Evolutionary conservation across 2,888 invertebrate genomes (phyloP), one percentile per base, ranked within the genome.

Genomic region (Hydrotaea diabolus): DNA sequence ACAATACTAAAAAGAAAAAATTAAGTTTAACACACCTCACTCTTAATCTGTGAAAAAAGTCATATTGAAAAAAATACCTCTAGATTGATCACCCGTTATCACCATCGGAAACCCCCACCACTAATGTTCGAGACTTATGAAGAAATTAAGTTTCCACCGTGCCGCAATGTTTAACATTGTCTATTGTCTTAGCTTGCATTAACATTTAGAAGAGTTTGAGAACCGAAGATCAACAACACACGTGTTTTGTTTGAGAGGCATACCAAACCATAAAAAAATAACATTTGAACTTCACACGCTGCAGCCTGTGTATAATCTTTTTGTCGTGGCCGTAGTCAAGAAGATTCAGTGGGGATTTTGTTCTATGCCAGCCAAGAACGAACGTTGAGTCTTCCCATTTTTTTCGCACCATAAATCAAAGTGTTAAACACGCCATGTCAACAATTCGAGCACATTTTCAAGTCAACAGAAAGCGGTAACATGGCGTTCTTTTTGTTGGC

Each of bases 351-450:
- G 31, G 26, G 31, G 62, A n/a, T 4, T 59, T 59, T 59, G 26
- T 59, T 59, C 26, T 26, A 36, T 19, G 43, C 43, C 17, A 43
- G n/a, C n/a, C n/a, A n/a, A n/a, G n/a, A n/a, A n/a, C n/a, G n/a
- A n/a, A 66, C 66, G 39, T 43, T 23, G 43, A 69, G 39, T 69
- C 19, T 43, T 46, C 31, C 23, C 2, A 7, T 31, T 43, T 21
- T 74, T 86, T 86, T 88, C 87, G 85, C 87, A 88, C 87, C 81
- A 88, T 89, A 89, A 89, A 89, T 89, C 88, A 89, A 87, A 84
- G 88, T 86, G 87, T 85, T 88, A 87, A 88, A 87, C 88, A 88
- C 87, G 87, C 87, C 85, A 88, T 86, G 88, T 89, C 88, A 87
- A 84, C 89, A 85, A 76, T 84, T 85, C 80, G 77, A 71, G 80